Evolutionary conservation across 2,888 invertebrate species (phyloP), one percentile per base, ranked within the genome.

Genomic region (Mesoligia furuncula): DNA sequence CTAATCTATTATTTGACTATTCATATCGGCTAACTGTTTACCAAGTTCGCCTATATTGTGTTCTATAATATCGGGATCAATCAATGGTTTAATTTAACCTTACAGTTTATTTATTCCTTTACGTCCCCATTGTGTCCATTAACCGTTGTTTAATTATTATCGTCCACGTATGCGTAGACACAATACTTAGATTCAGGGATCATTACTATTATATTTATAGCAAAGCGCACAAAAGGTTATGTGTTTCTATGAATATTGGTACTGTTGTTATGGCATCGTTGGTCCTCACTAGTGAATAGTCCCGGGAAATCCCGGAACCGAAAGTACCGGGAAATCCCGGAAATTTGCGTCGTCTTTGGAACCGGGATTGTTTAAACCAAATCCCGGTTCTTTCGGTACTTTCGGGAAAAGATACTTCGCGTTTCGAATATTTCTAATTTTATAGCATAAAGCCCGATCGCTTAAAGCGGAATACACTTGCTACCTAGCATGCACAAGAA

Each of bases 201-300:
- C 67, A 85, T 81, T 85, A 84, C 64, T 87, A 80, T 84, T 67
- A 61, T 78, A 80, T 76, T 87, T 79, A 83, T 87, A 79, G 79
- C 86, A 87, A 89, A 83, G 66, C 42, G 75, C 59, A 87, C 69
- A 77, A 87, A 87, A 75, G 74, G 48, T 77, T 80, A 66, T 79
- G 78, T 80, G 80, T 75, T 87, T 80, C 83, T 83, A 78, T 87
- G 85, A 89, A 89, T 85, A 87, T 72, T 76, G 31, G 64, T 75
- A 69, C 67, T 83, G 62, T 80, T 82, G 64, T 78, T 70, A 73
- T 71, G 64, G 39, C 66, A 3, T 84, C 36, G 65, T 79, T 79
- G 54, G 42, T 39, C 73, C 57, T 68, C 75, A 75, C 74, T n/a
- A n/a, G n/a, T n/a, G n/a, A n/a, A n/a, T n/a, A n/a, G n/a, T n/a